Evolutionary conservation across 2,888 invertebrate genomes (phyloP).

Genomic region (Thereva unica): DNA sequence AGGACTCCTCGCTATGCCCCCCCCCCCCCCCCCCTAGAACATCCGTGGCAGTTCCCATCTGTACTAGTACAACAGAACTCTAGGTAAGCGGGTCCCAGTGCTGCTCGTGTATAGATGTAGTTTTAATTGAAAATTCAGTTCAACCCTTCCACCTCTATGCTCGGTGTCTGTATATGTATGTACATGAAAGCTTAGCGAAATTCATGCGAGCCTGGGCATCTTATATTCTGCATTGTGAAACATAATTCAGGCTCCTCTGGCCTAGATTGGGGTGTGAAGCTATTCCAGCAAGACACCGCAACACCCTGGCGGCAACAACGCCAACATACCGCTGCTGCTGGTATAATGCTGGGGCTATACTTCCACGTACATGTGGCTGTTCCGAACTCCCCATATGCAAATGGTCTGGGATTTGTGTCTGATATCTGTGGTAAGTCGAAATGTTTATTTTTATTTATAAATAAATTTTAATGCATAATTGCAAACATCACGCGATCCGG

Average conservation of each 20-base stretch:
- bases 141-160: slow-evolving; percentile 6
- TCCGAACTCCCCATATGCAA: slow-evolving; percentile 33
- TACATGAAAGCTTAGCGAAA: slow-evolving; percentile 28
- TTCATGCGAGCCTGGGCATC: slow-evolving; percentile 25
- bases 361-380: slow-evolving; percentile 6
- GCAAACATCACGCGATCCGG: slow-evolving; percentile 25
- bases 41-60: no score
- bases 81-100: no score
- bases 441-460: slow-evolving; percentile 36
- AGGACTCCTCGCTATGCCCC: no score
- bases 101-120: background rate
- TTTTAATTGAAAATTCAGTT: slow-evolving; percentile 25
- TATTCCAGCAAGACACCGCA: no score
- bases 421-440: slow-evolving; percentile 29
- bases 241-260: slow-evolving; percentile 11
- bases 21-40: no score
- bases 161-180: no score
- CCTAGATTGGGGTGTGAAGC: no score
- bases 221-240: slow-evolving; percentile 20
- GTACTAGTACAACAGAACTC: no score
- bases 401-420: slow-evolving; percentile 19
- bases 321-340: no score
- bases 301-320: no score
- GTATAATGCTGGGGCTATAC: background rate
- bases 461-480: slow-evolving; percentile 36